phyloP scores from a whole-genome alignment of 2,797 vertebrate genomes.

The Tenualosa ilisha region DNA sequence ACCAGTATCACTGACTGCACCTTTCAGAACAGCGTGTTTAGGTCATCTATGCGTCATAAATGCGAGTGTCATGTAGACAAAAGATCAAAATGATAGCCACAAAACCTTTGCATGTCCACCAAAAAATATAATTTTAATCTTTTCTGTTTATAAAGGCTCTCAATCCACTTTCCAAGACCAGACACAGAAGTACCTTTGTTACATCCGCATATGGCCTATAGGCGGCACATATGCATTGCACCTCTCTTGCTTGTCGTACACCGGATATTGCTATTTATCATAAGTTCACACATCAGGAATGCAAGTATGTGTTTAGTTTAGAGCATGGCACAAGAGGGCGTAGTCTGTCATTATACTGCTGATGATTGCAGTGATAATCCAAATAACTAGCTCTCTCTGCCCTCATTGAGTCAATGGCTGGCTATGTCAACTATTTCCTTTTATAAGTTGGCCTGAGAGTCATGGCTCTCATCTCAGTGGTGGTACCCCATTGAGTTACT shows the following conservation, averaged over 20 bases:
- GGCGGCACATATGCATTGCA: background rate
- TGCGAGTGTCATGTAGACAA: no score
- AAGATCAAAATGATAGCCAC: no score
- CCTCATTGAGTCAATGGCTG: constrained; percentile 31
- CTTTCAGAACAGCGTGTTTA: no score
- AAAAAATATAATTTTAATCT: no score
- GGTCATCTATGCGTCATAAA: no score
- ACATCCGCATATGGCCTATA: background rate
- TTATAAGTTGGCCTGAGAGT: constrained; percentile 45
- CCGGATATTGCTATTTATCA: background rate
- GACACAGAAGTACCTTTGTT: background rate
- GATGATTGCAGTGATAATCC: constrained; percentile 56
- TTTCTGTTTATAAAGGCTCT: no score
- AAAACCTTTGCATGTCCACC: no score
- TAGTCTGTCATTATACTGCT: constrained; percentile 48
- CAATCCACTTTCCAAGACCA: background rate
- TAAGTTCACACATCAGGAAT: constrained; percentile 4
- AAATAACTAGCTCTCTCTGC: constrained; percentile 21
- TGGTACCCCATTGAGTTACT: constrained; percentile 36
- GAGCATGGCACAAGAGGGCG: constrained; percentile 39
- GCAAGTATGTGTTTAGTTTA: constrained; percentile 35
- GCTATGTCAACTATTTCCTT: constrained; percentile 56
- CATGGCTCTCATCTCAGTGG: background rate
- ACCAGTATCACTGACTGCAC: no score
- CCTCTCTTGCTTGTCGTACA: no score